These are phyloP conservation scores for Oreochromis niloticus DNA, from an alignment of 2,113 vertebrate genomes.

Conservation along the genomic window DNA sequence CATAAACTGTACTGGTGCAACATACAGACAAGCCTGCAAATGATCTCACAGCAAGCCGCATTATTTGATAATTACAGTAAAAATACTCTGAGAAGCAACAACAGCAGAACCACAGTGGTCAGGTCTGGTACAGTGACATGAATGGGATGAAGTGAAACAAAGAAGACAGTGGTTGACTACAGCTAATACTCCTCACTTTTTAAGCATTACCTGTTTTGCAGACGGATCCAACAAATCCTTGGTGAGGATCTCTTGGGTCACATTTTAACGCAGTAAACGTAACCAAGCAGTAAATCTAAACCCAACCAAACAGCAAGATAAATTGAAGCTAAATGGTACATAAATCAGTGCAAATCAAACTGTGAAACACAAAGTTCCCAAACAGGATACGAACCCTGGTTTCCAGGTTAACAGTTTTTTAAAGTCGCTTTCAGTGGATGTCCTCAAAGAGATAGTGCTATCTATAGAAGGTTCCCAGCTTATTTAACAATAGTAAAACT, in stretches of 20 bases:
- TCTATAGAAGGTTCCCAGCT: constrained; percentile 13
- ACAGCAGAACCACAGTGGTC: not conserved
- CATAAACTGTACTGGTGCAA: not conserved
- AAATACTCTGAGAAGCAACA: not conserved
- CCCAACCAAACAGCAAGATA: not conserved
- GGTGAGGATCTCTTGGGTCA: not conserved
- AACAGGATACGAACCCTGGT: not conserved
- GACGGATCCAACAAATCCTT: not conserved
- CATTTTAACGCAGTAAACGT: not conserved
- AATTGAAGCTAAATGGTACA: not conserved
- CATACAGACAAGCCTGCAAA: not conserved
- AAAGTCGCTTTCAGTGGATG: not conserved
- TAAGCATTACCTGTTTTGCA: not conserved
- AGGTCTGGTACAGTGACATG: not conserved
- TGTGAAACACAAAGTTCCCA: not conserved
- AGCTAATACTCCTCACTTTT: not conserved
- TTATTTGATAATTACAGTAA: not conserved
- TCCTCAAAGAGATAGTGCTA: not conserved
- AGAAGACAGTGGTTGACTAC: not conserved
- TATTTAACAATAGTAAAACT: not conserved
- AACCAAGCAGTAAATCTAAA: not conserved
- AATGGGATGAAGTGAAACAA: not conserved
- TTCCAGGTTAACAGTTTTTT: not conserved
- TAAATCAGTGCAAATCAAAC: not conserved
- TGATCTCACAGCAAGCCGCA: not conserved